Base-by-base conservation (phyloP, 2,888 invertebrate genomes). In the Calameuta pallipes region DNA sequence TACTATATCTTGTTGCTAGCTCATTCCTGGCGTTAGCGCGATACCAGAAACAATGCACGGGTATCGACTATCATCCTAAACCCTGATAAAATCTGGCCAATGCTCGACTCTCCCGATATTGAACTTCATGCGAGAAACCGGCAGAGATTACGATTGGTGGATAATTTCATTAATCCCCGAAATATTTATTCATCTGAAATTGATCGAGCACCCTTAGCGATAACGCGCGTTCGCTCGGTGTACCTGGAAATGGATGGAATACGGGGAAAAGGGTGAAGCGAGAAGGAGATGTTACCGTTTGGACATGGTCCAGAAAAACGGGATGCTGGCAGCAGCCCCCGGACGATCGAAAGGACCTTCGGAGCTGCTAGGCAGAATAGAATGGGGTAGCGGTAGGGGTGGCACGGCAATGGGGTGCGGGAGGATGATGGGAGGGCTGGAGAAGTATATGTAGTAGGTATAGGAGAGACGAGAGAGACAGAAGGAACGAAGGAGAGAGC, bases 31-130 rank as follows among this genome's bases (percentile, higher is more conserved):
- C 31, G 31, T 86, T 87, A 85, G 84, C 83, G 84, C 82, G 84
- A 84, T 84, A 86, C 85, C 84, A 82, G 86, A 83, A 87, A 87
- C 86, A 86, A 86, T 87, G 83, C 82, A 78, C 79, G 81, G 80
- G 78, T 80, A 80, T 83, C 85, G 84, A 85, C 82, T 87, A 87
- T 87, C 83, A 83, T 41, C 35, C 81, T 74, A 56, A 56, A 31
- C 69, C 79, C 85, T 77, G 85, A 85, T 85, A 84, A 76, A 41
- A 85, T 85, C 85, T 84, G 79, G 82, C 83, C 83, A 83, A 82
- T 84, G 83, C 82, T 83, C 78, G 82, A 80, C 81, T 80, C 82
- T 80, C 76, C 79, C 80, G 79, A 56, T 56, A 56, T 56, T 56
- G 23, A 9, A 56, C 1, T 56, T 23, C 23, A 9, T 9, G 23